These are phyloP conservation scores for Epinotia brunnichana DNA, from an alignment of 2,888 invertebrate genomes.

Conservation along the genomic window DNA sequence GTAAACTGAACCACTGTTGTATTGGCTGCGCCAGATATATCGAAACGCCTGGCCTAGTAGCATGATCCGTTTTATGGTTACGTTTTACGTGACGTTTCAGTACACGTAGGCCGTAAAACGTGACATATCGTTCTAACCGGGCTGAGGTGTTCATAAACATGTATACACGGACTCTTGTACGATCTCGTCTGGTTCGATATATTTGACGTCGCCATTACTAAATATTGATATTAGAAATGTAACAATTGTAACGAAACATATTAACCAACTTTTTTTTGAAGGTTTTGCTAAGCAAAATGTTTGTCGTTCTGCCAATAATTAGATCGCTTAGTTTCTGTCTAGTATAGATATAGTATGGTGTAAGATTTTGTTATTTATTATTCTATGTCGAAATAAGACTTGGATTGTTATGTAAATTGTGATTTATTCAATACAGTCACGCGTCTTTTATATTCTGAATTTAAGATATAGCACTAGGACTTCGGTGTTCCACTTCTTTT, in stretches of 20 bases:
- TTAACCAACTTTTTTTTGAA: slow-evolving; percentile 43
- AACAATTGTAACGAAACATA: slow-evolving; percentile 38
- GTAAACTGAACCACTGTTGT: slow-evolving; percentile 19
- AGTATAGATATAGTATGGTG: slow-evolving; percentile 66
- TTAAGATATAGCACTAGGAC: slow-evolving; percentile 25
- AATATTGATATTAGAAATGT: slow-evolving; percentile 3
- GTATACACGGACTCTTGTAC: not conserved
- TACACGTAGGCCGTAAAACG: no score
- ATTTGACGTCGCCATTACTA: not conserved
- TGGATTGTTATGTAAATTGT: slow-evolving; percentile 73
- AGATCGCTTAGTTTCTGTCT: slow-evolving; percentile 76
- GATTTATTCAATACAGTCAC: slow-evolving; percentile 65
- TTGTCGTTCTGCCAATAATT: slow-evolving; percentile 68
- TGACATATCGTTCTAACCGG: no score
- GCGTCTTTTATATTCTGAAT: slow-evolving; percentile 48
- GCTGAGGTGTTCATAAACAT: not conserved
- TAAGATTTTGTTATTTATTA: slow-evolving; percentile 83
- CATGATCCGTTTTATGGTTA: not conserved
- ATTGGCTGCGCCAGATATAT: slow-evolving; percentile 13
- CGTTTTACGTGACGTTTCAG: not conserved
- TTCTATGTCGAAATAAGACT: slow-evolving; percentile 76
- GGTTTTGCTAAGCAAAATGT: slow-evolving; percentile 47
- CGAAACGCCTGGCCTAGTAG: not conserved
- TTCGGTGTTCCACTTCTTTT: slow-evolving; percentile 19
- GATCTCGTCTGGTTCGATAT: not conserved